Conservation (phyloP, 1,140 invertebrate species). For the Drosophila erecta region DNA sequence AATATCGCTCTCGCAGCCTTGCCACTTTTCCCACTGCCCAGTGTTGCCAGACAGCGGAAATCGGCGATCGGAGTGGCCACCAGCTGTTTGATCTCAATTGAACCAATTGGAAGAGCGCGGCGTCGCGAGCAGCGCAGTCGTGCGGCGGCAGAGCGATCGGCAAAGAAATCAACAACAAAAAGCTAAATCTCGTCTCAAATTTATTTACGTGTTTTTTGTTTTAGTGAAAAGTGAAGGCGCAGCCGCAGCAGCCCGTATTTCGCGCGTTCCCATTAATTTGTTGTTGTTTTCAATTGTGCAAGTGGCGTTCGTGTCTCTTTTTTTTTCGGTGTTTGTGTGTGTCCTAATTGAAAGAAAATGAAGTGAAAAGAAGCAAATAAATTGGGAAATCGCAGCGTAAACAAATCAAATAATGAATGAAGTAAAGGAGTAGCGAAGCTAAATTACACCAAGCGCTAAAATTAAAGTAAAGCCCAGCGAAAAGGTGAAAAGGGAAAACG, state of each 20-base stretch:
- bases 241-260: slow-evolving; percentile 55
- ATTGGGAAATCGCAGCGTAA: too few relatives aligned
- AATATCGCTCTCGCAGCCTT: neutral
- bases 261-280: slow-evolving; percentile 18
- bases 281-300: slow-evolving; percentile 48
- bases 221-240: slow-evolving; percentile 59
- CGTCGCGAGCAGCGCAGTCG: slow-evolving; percentile 13
- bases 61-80: slow-evolving; percentile 1
- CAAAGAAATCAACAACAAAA: slow-evolving; percentile 32
- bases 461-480: neutral
- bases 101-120: slow-evolving; percentile 50
- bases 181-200: slow-evolving; percentile 9
- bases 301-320: slow-evolving; percentile 54
- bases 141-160: slow-evolving; percentile 30
- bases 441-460: neutral
- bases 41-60: slow-evolving; percentile 20
- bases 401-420: neutral
- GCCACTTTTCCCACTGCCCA: neutral
- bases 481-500: too few relatives aligned
- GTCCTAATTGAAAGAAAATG: slow-evolving; percentile 13
- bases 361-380: neutral
- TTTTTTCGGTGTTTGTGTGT: slow-evolving; percentile 8
- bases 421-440: neutral
- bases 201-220: slow-evolving; percentile 26
- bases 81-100: slow-evolving; percentile 54